These are phyloP conservation scores for Blastomussa wellsi DNA, from an alignment of 92 coral and sea anemone genomes.

Conservation along the genomic window DNA sequence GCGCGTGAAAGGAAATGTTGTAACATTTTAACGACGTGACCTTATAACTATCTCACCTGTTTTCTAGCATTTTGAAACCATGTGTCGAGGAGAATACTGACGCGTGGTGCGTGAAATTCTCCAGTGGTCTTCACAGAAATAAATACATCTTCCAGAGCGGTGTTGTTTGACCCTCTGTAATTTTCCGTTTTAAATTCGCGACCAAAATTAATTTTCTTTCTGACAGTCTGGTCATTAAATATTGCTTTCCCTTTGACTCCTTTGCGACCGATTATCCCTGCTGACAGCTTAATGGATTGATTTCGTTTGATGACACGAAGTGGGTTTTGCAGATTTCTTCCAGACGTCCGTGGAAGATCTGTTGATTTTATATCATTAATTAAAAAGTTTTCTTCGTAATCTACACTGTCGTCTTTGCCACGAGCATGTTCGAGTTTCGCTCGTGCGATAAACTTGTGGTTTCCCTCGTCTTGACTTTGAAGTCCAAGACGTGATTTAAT, in stretches of 20 bases:
- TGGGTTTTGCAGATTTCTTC: conserved; percentile 24
- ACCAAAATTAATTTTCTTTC: neutral
- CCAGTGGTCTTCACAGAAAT: conserved; percentile 80
- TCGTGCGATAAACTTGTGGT: conserved; percentile 25
- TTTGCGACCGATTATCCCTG: conserved; percentile 12
- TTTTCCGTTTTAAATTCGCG: conserved; percentile 10
- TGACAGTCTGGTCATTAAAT: neutral
- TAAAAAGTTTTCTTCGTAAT: conserved; percentile 2
- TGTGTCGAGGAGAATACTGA: conserved; percentile 55
- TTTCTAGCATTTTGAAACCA: conserved; percentile 61
- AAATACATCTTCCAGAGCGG: conserved; percentile 70
- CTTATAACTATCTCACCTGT: conserved; percentile 50
- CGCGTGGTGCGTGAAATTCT: conserved; percentile 61
- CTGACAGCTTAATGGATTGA: conserved; percentile 22
- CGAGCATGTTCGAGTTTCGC: conserved; percentile 25
- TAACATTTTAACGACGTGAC: conserved; percentile 1
- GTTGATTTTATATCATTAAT: conserved; percentile 28
- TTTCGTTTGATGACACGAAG: conserved; percentile 24
- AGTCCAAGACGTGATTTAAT: conserved; percentile 18
- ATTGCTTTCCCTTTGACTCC: conserved; percentile 7
- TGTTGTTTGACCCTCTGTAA: conserved; percentile 9
- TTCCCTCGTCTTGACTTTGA: conserved; percentile 36
- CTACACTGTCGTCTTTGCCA: neutral
- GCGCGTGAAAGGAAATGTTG: neutral
- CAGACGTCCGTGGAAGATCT: conserved; percentile 5